A percentile compares a stretch with the other conserved stretches of the same genome.
These are phyloP conservation scores for Machimus atricapillus DNA, from an alignment of 2,888 invertebrate species.

Conservation along the genomic window DNA sequence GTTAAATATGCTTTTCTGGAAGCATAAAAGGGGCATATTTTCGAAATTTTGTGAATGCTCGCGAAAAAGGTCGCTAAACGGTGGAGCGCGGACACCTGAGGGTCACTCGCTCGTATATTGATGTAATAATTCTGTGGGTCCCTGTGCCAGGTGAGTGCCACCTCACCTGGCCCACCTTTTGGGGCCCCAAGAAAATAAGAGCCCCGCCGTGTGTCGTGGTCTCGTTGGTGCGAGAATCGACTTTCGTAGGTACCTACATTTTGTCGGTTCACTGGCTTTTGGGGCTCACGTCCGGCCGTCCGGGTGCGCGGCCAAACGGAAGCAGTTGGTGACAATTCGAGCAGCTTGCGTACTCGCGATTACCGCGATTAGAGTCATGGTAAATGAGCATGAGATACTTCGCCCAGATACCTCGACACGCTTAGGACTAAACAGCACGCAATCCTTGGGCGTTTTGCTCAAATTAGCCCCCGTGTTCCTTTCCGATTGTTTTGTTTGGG, in stretches of 20 bases:
- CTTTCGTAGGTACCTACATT: background rate
- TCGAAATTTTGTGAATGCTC: background rate
- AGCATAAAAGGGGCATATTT: background rate
- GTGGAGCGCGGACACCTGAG: background rate
- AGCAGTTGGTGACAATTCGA: conserved; percentile 30
- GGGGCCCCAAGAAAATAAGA: background rate
- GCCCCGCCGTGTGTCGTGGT: background rate
- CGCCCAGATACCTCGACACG: background rate
- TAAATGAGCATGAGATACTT: conserved; percentile 25
- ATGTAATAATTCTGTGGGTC: background rate
- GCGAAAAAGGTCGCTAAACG: background rate
- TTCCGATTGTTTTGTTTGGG: background rate
- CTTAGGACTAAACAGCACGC: conserved; percentile 7
- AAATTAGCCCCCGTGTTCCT: background rate
- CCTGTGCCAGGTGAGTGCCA: background rate
- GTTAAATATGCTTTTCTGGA: background rate
- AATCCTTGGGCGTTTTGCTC: background rate
- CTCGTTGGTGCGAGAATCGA: background rate
- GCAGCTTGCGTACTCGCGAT: background rate
- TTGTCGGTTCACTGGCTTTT: background rate
- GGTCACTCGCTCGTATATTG: background rate
- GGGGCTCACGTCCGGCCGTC: background rate
- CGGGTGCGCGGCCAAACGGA: background rate
- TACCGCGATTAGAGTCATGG: conserved; percentile 20
- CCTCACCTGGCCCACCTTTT: background rate